Base-by-base conservation (phyloP, 2,888 invertebrate species). In the Steinernema scapterisci region DNA sequence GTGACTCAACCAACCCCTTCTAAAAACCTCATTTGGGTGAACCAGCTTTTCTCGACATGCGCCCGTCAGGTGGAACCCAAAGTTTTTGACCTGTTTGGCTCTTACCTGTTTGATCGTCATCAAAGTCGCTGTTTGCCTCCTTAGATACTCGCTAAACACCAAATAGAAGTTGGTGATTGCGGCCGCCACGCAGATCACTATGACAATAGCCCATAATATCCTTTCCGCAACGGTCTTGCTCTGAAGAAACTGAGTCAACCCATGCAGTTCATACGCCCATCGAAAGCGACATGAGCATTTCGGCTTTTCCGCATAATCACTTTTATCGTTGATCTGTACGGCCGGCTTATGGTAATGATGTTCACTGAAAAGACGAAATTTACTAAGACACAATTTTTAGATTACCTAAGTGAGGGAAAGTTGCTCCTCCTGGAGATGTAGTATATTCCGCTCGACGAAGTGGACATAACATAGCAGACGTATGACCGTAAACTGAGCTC, bases 71-170 rank as follows among this genome's bases (percentile, higher is more conserved):
- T n/a, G n/a, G n/a, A n/a, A n/a, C n/a, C n/a, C n/a, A n/a, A n/a
- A n/a, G n/a, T n/a, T n/a, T n/a, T n/a, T n/a, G n/a, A n/a, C n/a
- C n/a, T n/a, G n/a, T 16, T 44, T 44, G 45, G 45, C 45, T 44
- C 9, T 3, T 48, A 56, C 76, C 38, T 77, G 77, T 45, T 77
- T 72, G 21, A 75, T 78, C 0, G 79, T 81, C 21, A 81, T 71
- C 63, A 80, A 74, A 19, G 79, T 79, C 21, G 80, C 74, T 19
- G 79, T 79, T 23, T 80, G 80, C 19, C 71, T 63, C 23, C 78
- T 80, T 38, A 79, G 72, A 70, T 79, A 79, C 21, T 80, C 72
- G 38, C 70, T 56, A 44, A 79, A 77, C 27, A 75, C 72, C 27
- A 27, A 46, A 38, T 75, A 27, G 11, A 75, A 76, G 27, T 78